phyloP scores from a whole-genome alignment of 2,888 invertebrate species.

The Steromphala cineraria region DNA sequence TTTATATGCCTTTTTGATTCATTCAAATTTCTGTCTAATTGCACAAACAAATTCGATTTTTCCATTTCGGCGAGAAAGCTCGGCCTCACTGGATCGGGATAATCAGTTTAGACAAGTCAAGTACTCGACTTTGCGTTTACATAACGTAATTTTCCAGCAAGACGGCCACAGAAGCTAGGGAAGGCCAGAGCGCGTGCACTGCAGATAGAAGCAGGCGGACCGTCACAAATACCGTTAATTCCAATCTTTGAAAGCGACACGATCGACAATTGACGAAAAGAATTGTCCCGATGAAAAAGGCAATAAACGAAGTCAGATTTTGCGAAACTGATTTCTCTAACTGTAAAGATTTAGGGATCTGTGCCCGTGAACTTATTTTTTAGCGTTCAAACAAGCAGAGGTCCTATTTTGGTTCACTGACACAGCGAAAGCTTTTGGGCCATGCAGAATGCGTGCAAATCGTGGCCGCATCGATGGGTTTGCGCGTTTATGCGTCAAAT shows the following conservation, averaged over 20 bases:
- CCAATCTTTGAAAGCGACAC: slow-evolving; percentile 8
- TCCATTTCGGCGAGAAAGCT: slow-evolving; percentile 32
- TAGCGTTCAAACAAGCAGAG: neutral
- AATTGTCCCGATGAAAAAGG: neutral
- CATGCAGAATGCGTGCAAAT: neutral
- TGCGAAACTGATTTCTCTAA: slow-evolving; percentile 3
- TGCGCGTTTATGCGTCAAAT: neutral
- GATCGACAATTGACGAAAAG: slow-evolving; percentile 16
- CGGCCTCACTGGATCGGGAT: slow-evolving; percentile 26
- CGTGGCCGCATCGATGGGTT: neutral
- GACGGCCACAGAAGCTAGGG: slow-evolving; percentile 7
- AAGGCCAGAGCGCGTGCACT: neutral
- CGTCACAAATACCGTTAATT: slow-evolving; percentile 19
- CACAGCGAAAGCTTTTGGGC: neutral
- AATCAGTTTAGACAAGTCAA: slow-evolving; percentile 47
- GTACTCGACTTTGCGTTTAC: slow-evolving; percentile 35
- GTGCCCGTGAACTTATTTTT: neutral
- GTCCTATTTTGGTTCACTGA: neutral
- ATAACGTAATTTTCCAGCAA: slow-evolving; percentile 41
- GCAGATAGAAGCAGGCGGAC: slow-evolving; percentile 5
- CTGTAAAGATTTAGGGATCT: slow-evolving; percentile 17
- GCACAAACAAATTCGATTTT: slow-evolving; percentile 49
- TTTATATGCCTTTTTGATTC: slow-evolving; percentile 48
- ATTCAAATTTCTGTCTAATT: slow-evolving; percentile 46
- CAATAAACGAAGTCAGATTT: slow-evolving; percentile 10